Conservation (phyloP, 2,797 vertebrate species). For the Coranthus polyacanthus region DNA sequence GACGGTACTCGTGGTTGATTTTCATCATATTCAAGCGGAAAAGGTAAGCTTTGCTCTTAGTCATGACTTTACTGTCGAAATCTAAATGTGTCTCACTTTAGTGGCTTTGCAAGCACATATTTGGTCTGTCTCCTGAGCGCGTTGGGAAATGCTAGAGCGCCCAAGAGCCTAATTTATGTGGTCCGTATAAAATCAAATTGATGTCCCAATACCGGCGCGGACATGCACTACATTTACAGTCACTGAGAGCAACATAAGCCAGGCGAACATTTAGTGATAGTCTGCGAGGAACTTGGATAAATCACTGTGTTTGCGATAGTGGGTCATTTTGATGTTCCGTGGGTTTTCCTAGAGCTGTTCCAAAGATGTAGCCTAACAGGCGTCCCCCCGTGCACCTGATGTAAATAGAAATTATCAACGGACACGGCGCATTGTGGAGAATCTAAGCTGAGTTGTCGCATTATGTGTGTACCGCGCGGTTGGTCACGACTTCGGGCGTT, state of each 20-base stretch:
- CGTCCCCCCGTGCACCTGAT: constrained; percentile 40
- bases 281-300: constrained; percentile 21
- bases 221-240: constrained; percentile 16
- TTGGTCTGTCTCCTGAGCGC: constrained; percentile 30
- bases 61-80: constrained; percentile 21
- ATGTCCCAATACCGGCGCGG: constrained; percentile 23
- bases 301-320: constrained; percentile 31
- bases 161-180: constrained; percentile 43
- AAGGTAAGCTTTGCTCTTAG: constrained; percentile 79
- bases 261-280: constrained; percentile 1
- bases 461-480: constrained; percentile 35
- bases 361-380: constrained; percentile 21
- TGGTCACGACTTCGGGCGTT: constrained; percentile 54
- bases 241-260: constrained; percentile 1
- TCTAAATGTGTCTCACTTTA: constrained; percentile 29
- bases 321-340: constrained; percentile 31
- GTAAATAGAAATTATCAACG: constrained; percentile 50
- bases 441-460: constrained; percentile 51
- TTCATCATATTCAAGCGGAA: constrained; percentile 60
- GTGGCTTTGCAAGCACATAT: constrained; percentile 11
- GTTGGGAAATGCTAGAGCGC: constrained; percentile 33
- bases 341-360: constrained; percentile 42
- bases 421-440: constrained; percentile 28
- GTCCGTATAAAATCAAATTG: constrained; percentile 42
- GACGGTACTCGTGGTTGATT: constrained; percentile 81